These are phyloP conservation scores for Centruroides vittatus DNA, from an alignment of 1,140 invertebrate genomes.

Conservation along the genomic window DNA sequence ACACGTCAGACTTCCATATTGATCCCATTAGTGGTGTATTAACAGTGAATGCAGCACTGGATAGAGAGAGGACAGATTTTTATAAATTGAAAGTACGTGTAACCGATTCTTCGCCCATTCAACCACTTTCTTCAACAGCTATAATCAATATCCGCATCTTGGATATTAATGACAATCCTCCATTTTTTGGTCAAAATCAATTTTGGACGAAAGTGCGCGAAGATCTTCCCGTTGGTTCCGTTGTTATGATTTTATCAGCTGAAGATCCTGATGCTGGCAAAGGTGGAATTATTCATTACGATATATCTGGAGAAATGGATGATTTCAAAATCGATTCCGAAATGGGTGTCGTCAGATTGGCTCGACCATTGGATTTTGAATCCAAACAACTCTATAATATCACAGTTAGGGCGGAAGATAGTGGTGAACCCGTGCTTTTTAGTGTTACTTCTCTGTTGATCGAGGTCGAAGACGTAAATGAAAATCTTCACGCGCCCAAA, in stretches of 20 bases:
- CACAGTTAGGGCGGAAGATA: conserved; percentile 60
- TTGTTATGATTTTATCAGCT: conserved; percentile 69
- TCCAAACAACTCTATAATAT: conserved; percentile 67
- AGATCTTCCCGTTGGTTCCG: conserved; percentile 73
- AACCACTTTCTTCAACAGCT: conserved; percentile 52
- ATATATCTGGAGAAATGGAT: conserved; percentile 52
- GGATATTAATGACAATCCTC: conserved; percentile 85
- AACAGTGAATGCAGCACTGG: conserved; percentile 53
- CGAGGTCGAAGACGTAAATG: conserved; percentile 21
- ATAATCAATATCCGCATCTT: conserved; percentile 58
- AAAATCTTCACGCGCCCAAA: conserved; percentile 49
- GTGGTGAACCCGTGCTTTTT: conserved; percentile 51
- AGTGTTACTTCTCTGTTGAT: conserved; percentile 25
- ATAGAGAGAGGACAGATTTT: conserved; percentile 63
- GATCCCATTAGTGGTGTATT: conserved; percentile 62
- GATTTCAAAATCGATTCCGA: conserved; percentile 53
- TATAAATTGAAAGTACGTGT: conserved; percentile 74
- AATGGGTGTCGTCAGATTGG: conserved; percentile 67
- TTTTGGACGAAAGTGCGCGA: conserved; percentile 73
- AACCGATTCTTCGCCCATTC: conserved; percentile 43
- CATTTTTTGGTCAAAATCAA: conserved; percentile 43
- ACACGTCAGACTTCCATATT: conserved; percentile 68
- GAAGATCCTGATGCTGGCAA: conserved; percentile 70
- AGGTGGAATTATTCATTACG: conserved; percentile 58
- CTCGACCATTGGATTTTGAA: conserved; percentile 71